A percentile compares a stretch with the other conserved stretches of the same genome.
Conservation (phyloP, 2,888 invertebrate species). For the Drosophila demipolita region DNA sequence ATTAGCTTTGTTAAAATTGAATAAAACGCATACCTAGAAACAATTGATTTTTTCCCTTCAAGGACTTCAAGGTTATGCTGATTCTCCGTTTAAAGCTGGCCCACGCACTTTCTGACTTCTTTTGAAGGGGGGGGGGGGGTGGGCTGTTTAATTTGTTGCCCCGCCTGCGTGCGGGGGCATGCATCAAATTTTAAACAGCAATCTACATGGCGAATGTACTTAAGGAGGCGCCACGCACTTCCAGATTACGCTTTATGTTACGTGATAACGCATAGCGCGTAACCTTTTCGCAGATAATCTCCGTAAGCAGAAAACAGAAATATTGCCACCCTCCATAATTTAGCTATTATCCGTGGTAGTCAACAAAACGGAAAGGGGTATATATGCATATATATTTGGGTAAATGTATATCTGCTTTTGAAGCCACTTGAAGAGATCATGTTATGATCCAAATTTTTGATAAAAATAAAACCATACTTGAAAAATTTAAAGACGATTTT, state of each 20-base stretch:
- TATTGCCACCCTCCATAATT: constrained; percentile 47
- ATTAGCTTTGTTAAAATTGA: constrained; percentile 78
- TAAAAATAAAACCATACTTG: constrained; percentile 1
- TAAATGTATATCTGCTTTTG: too few species aligned
- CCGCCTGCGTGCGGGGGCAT: constrained; percentile 24
- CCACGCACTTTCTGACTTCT: constrained; percentile 42
- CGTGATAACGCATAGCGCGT: constrained; percentile 81
- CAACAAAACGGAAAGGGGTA: constrained; percentile 20
- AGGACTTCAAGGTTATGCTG: constrained; percentile 57
- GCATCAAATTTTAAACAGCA: constrained; percentile 81
- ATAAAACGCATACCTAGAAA: constrained; percentile 70
- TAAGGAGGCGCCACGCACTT: constrained; percentile 76
- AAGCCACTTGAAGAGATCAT: neutral
- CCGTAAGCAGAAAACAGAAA: constrained; percentile 60
- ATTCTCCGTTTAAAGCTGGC: constrained; percentile 35
- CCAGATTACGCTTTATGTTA: constrained; percentile 81
- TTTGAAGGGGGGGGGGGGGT: neutral
- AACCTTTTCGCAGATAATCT: constrained; percentile 81
- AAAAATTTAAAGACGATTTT: neutral
- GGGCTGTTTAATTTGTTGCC: constrained; percentile 64
- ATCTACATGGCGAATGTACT: constrained; percentile 68
- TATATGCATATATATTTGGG: neutral
- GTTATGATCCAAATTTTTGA: neutral
- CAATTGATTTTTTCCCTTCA: constrained; percentile 65
- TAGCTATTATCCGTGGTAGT: constrained; percentile 34